Base-by-base conservation (phyloP, 2,888 invertebrate genomes). In the Creontiades dilutus region DNA sequence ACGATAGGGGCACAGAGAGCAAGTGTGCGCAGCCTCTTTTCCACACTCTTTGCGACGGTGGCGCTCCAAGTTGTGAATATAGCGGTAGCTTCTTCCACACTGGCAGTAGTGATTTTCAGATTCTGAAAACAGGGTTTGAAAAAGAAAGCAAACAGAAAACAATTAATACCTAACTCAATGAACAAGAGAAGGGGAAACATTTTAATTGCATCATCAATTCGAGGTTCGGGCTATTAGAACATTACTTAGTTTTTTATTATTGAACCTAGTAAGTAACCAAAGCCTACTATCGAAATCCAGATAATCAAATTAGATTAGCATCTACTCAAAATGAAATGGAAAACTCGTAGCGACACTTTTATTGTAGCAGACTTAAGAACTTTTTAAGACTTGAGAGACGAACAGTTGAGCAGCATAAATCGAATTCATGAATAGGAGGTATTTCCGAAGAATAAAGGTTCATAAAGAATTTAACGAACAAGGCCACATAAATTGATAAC, bases 1-100 rank as follows among this genome's bases (percentile, higher is more conserved):
- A 92, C 96, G 95, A 93, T 92, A 92, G 0, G 91, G 90, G 68
- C 91, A 92, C 7, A 89, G 61, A 16, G 84, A 37, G 68, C 91
- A 92, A 0, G 86, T 23, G 82, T 91, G 90, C n/a, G 76, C 81
- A 12, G 91, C 91, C 68, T 91, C 90, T 80, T 90, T 91, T 16
- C 91, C 91, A 61, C 91, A 92, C 84, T 92, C 91, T 76, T 89
- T 84, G 46, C 91, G 89, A 47, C 46, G 82, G 89, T 92, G 91
- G 37, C 91, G 78, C 89, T 91, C 91, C 68, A 92, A 89, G 91
- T 91, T 92, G 89, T 91, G 90, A 52, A 91, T 89, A 86, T 91
- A 91, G 86, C 91, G 90, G 88, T 92, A 92, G 61, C 90, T 68
- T 76, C 91, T 78, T 13, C 92, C 92, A 84, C 92, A 92, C 19